These are phyloP conservation scores for Mixornis gularis DNA, from an alignment of 2,113 vertebrate species.

Conservation along the genomic window DNA sequence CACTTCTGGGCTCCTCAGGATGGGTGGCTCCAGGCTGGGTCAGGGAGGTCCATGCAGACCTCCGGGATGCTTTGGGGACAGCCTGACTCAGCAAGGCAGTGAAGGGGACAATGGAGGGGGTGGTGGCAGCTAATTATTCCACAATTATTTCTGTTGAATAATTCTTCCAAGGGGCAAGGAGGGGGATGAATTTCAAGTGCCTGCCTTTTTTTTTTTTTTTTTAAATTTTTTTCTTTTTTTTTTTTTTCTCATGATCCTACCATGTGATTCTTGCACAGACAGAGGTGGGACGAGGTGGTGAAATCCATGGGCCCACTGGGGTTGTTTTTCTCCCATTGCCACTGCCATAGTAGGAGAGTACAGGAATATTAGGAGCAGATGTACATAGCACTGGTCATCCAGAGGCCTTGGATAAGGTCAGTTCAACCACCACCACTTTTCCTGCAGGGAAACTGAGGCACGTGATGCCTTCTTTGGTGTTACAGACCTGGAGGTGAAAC, in stretches of 20 bases:
- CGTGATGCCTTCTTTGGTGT: rapidly evolving
- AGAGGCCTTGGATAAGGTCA: neutral
- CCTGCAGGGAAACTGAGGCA: constrained; percentile 1
- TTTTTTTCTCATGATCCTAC: neutral
- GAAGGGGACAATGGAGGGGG: neutral
- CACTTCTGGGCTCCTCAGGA: rapidly evolving
- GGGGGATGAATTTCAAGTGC: neutral
- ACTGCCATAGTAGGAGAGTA: rapidly evolving
- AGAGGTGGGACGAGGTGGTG: neutral
- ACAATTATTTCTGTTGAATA: constrained; percentile 38
- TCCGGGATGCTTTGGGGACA: neutral
- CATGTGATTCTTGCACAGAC: neutral
- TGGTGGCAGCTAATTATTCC: neutral
- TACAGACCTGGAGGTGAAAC: neutral
- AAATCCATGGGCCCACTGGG: neutral
- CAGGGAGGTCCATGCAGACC: neutral
- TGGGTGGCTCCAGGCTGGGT: neutral
- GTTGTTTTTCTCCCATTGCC: neutral
- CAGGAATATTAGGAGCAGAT: neutral
- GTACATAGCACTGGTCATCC: rapidly evolving
- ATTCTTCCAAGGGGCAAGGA: neutral
- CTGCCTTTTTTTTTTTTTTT: neutral
- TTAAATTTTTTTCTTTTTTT: neutral
- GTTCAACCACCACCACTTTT: neutral
- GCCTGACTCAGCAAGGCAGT: neutral